Evolutionary conservation across 2,797 vertebrate species (phyloP), one percentile per base, ranked within the genome.

Genomic region (Sebastes nivosus): DNA sequence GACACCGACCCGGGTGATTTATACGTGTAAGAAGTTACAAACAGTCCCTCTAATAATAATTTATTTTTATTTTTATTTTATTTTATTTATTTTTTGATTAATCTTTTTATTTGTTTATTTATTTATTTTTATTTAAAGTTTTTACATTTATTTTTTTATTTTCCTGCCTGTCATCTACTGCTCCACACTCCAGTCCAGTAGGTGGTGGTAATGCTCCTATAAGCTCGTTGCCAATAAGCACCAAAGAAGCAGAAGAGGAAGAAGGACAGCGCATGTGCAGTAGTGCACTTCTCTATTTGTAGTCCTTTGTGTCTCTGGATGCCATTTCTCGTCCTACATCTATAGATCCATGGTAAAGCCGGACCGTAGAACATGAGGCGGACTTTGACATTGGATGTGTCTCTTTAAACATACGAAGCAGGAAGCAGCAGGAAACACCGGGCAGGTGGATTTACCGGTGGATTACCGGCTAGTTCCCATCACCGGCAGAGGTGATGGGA

Each of bases 371-470:
- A 20, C 11, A 4, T 22, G 13, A n/a, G 5, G 22, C 27, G 24
- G 59, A 22, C 22, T 18, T 25, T 80, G 74, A 70, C 60, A 42
- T 32, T 57, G 24, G 3, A 63, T 10, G 16, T 5, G 12, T 32
- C 36, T 6, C 8, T 25, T 6, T 11, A 6, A 78, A 60, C 76
- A 8, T 5, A 70, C 67, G n/a, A 74, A 34, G 14, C 64, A 71
- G 84, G 66, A 89, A 87, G 77, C 59, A 1, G 12, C 24, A 42
- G 61, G 11, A 59, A 58, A 59, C 67, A 14, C 27, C 68, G 14
- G 5, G 29, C 52, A 8, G 52, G 65, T n/a, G 82, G 76, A 83
- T 38, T 38, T 18, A 22, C 24, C 72, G 59, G 77, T 54, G 2
- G 42, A 14, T 38, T 38, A 38, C 13, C 36, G 42, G 1, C 0